Percentiles rank a stretch among this genome's conserved stretches.
Evolutionary conservation across 2,797 vertebrate genomes (phyloP).

Genomic region (Girardinus metallicus): DNA sequence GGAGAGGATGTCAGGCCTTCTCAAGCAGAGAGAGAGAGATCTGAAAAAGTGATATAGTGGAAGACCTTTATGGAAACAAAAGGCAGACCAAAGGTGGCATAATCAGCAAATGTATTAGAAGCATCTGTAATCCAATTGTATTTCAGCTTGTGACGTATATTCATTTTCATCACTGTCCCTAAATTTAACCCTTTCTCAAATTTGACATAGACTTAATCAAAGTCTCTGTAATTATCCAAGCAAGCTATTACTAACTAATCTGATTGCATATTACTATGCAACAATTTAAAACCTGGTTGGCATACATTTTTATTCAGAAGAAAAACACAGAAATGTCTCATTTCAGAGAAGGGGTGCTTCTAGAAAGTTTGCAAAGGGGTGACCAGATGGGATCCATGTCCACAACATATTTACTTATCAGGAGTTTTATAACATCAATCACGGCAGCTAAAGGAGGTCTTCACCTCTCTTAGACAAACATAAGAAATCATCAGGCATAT

Average conservation of each 20-base stretch:
- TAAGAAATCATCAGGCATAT: neutral
- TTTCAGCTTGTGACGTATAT: conserved; percentile 49
- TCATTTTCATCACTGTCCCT: conserved; percentile 25
- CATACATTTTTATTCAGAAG: neutral
- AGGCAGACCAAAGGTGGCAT: conserved; percentile 72
- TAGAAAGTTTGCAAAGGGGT: neutral
- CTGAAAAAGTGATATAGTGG: conserved; percentile 65
- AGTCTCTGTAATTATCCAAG: neutral
- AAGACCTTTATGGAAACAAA: conserved; percentile 85
- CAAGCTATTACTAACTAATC: neutral
- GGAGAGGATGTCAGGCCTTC: conserved; percentile 38
- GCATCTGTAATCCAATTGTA: conserved; percentile 48
- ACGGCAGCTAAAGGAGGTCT: neutral
- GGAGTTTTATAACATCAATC: neutral
- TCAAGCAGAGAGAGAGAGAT: conserved; percentile 45
- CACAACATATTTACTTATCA: neutral
- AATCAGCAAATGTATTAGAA: conserved; percentile 63
- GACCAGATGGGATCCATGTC: neutral
- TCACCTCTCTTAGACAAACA: neutral
- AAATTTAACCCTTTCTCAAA: conserved; percentile 13
- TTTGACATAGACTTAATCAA: conserved; percentile 11
- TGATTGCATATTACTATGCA: no score
- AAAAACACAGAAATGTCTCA: neutral
- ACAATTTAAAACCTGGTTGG: neutral
- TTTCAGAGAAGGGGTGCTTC: neutral